Base-by-base conservation (phyloP, 2,888 invertebrate genomes). In the Scrobipalpa atriplicella region DNA sequence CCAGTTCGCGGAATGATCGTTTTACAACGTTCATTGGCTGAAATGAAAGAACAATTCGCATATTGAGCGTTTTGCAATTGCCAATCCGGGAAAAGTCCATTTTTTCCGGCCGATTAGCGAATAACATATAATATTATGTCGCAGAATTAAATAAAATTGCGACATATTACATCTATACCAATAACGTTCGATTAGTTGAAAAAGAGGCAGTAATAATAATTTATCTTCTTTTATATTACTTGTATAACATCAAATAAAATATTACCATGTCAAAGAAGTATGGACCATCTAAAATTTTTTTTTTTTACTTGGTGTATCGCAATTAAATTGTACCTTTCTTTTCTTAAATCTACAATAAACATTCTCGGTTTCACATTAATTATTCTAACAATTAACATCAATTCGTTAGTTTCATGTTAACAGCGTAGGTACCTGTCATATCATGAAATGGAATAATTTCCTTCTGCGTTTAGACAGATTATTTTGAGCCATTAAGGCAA, bases 401-500 rank as follows among this genome's bases (percentile, higher is more conserved):
- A 39, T 61, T 61, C 61, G 39, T 61, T 38, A 51, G 52, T 29
- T 52, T 51, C 52, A 7, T 16, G 62, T 63, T 18, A 29, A 54
- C 18, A 16, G 9, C 60, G 19, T 52, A 61, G 9, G 19, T 61
- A 65, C 8, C 10, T 47, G 16, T 39, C 54, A 39, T 39, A 38
- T n/a, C 11, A 19, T 54, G 64, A 39, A 54, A 38, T 39, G 43
- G 39, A 65, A 56, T 51, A 56, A 65, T 52, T 51, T 65, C n/a
- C n/a, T n/a, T n/a, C n/a, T n/a, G n/a, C n/a, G n/a, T n/a, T n/a
- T n/a, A n/a, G n/a, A n/a, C n/a, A n/a, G n/a, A n/a, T n/a, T n/a
- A n/a, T n/a, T n/a, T n/a, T n/a, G n/a, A n/a, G n/a, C n/a, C n/a
- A n/a, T n/a, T n/a, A n/a, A n/a, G n/a, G n/a, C n/a, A n/a, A n/a